phyloP scores from a whole-genome alignment of 2,797 vertebrate genomes.

The Enteromius argenteus region DNA sequence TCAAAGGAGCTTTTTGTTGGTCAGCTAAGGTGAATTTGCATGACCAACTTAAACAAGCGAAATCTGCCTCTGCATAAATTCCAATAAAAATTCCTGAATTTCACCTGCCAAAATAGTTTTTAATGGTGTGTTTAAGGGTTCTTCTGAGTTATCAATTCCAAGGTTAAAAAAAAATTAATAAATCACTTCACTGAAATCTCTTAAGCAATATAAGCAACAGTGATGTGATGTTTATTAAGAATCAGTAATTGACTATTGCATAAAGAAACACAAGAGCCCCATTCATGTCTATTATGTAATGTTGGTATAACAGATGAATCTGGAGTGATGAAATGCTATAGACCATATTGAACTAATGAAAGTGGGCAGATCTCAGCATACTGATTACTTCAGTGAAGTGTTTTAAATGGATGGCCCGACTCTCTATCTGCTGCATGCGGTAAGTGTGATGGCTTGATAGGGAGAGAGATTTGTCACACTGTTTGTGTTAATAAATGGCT shows the following conservation, averaged over 20 bases:
- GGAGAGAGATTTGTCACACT: conserved; percentile 56
- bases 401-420: conserved; percentile 47
- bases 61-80: not conserved
- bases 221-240: no score
- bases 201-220: not conserved
- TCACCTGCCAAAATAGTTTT: not conserved
- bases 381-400: conserved; percentile 3
- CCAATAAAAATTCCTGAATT: not conserved
- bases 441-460: conserved; percentile 55
- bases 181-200: not conserved
- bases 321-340: conserved; percentile 14
- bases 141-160: not conserved
- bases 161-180: not conserved
- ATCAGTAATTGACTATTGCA: not conserved
- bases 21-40: not conserved
- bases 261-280: not conserved
- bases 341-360: conserved; percentile 15
- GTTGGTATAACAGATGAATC: not conserved
- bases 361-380: conserved; percentile 23
- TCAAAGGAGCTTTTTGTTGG: not conserved
- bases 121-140: not conserved
- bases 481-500: conserved; percentile 55
- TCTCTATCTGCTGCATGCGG: conserved; percentile 17
- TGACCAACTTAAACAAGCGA: not conserved
- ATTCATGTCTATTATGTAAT: not conserved